A percentile compares a stretch with the other conserved stretches of the same genome.
phyloP scores from a whole-genome alignment of 2,797 vertebrate species.

The Peromyscus aztecus region DNA sequence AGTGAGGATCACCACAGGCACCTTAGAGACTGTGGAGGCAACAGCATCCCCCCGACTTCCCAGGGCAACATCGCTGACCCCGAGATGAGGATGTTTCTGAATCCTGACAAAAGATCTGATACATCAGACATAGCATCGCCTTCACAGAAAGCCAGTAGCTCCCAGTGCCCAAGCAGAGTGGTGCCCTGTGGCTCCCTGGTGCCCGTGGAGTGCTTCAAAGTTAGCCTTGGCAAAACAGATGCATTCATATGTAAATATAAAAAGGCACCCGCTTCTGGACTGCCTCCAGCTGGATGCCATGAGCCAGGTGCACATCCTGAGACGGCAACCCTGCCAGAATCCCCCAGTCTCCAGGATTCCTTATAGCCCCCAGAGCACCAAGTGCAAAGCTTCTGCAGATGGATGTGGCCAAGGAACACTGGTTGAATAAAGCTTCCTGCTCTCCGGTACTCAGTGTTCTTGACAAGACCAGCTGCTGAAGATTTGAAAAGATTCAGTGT shows the following conservation, averaged over 20 bases:
- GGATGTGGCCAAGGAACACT: neutral
- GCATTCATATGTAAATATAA: slow-evolving; percentile 94
- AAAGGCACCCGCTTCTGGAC: slow-evolving; percentile 83
- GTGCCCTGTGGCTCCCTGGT: slow-evolving; percentile 85
- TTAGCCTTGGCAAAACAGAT: slow-evolving; percentile 94
- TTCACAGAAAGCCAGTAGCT: neutral
- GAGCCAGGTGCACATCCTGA: neutral
- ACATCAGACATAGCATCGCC: neutral
- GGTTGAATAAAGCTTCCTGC: neutral
- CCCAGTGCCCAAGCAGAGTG: neutral
- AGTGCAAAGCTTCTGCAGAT: neutral
- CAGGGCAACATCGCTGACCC: rapidly evolving
- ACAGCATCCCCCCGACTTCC: neutral
- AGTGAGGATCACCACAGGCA: slow-evolving; percentile 90
- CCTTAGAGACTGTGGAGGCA: slow-evolving; percentile 80
- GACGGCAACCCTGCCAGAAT: neutral
- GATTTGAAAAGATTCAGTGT: neutral
- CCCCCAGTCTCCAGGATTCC: neutral
- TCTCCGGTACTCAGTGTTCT: neutral
- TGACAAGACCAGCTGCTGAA: neutral
- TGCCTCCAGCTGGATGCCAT: rapidly evolving
- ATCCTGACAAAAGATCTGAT: neutral
- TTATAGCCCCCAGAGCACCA: neutral
- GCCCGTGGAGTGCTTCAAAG: slow-evolving; percentile 86
- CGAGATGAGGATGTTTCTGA: neutral